Conservation (phyloP, 2,113 vertebrate species). For the Chloropsis cyanopogon region DNA sequence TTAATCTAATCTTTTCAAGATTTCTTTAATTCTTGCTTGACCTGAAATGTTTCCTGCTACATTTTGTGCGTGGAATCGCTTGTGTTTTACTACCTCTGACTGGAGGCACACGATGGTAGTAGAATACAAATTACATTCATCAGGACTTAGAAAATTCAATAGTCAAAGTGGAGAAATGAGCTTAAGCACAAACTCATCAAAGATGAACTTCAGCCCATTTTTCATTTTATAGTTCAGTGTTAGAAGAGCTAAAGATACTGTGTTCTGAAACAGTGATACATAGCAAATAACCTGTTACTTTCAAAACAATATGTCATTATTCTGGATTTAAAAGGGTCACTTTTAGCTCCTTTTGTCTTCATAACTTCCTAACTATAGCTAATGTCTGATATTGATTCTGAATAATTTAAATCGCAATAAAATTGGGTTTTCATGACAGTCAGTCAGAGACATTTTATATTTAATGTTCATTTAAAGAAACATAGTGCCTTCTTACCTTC, state of each 20-base stretch:
- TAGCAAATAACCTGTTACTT: conserved; percentile 54
- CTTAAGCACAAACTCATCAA: neutral
- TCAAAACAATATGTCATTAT: conserved; percentile 49
- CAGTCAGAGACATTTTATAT: conserved; percentile 76
- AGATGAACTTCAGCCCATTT: neutral
- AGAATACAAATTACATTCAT: neutral
- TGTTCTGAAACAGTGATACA: conserved; percentile 30
- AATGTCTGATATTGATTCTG: conserved; percentile 76
- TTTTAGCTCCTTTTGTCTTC: conserved; percentile 38
- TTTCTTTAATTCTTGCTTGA: neutral
- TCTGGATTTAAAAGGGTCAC: neutral
- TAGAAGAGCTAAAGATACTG: conserved; percentile 41
- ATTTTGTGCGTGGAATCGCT: neutral
- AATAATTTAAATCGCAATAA: conserved; percentile 80
- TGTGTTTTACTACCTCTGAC: neutral
- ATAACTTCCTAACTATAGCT: conserved; percentile 46
- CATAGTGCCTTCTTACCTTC: conserved; percentile 69
- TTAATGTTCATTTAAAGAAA: conserved; percentile 77
- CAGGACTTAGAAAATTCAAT: neutral
- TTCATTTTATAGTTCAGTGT: conserved; percentile 16
- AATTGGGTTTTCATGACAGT: conserved; percentile 76
- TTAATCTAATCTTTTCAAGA: neutral
- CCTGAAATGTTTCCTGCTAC: neutral
- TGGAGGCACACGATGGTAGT: neutral
- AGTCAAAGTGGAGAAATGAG: neutral